phyloP scores from a whole-genome alignment of 2,113 vertebrate species.

The Syngnathus scovelli region DNA sequence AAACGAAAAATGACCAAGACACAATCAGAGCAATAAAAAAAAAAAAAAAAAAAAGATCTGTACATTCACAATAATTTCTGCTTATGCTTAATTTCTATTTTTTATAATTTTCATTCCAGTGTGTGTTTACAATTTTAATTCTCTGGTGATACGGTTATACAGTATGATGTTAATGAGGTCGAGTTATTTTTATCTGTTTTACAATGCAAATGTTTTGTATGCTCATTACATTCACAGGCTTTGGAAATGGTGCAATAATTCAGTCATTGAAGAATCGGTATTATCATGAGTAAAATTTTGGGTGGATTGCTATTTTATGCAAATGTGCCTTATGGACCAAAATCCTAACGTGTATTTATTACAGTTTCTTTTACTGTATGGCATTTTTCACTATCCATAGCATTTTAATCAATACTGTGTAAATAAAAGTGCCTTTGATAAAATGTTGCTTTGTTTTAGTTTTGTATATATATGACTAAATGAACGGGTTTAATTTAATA shows the following conservation, averaged over 20 bases:
- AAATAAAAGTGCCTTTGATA: not conserved
- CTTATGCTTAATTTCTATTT: not conserved
- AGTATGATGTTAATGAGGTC: not conserved
- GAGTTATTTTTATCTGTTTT: not conserved
- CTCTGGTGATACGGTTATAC: not conserved
- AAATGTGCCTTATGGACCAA: not conserved
- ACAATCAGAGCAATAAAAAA: not conserved
- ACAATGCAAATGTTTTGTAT: constrained; percentile 1
- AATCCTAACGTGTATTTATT: not conserved
- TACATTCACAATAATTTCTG: constrained; percentile 4
- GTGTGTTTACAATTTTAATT: constrained; percentile 1
- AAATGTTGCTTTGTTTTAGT: not conserved
- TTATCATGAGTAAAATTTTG: not conserved
- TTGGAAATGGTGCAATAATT: not conserved
- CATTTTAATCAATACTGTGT: not conserved
- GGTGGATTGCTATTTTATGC: not conserved
- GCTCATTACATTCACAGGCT: not conserved
- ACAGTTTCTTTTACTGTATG: not conserved
- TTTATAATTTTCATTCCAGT: not conserved
- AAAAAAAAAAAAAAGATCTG: not conserved
- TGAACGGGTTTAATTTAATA: not conserved
- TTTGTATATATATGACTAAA: not conserved
- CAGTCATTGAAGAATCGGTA: not conserved
- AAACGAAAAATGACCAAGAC: not conserved
- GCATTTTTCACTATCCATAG: not conserved